phyloP scores from a whole-genome alignment of 2,888 invertebrate species.

The Cheiracanthium punctorium region DNA sequence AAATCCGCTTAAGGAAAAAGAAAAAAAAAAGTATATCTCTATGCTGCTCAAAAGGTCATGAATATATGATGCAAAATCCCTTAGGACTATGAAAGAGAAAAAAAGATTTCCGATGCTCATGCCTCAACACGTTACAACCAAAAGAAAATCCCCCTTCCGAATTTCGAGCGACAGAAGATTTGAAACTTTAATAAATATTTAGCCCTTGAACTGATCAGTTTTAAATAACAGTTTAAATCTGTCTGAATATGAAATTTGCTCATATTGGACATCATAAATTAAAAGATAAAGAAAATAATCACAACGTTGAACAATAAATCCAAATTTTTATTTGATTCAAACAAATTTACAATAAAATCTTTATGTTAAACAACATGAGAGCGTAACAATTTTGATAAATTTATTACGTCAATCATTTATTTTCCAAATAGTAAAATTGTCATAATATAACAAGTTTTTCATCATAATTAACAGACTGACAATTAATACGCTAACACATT shows the following conservation, averaged over 20 bases:
- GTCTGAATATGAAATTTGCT: too few relatives aligned
- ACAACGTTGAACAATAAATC: not conserved
- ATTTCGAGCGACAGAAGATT: too few relatives aligned
- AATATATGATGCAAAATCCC: not conserved
- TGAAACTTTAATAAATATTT: too few relatives aligned
- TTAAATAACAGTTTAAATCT: too few relatives aligned
- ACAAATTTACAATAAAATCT: constrained; percentile 55
- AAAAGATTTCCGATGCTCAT: too few relatives aligned
- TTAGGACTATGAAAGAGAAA: too few relatives aligned
- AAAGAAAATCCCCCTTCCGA: too few relatives aligned
- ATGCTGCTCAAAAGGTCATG: not conserved
- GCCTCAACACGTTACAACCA: too few relatives aligned
- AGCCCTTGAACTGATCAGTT: too few relatives aligned
- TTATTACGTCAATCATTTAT: constrained; percentile 3
- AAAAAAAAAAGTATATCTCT: too few relatives aligned
- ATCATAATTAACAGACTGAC: constrained; percentile 29
- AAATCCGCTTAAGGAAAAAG: too few relatives aligned
- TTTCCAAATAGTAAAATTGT: constrained; percentile 36
- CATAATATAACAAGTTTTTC: constrained; percentile 2
- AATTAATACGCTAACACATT: constrained; percentile 27
- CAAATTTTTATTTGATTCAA: constrained; percentile 30
- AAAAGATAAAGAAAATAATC: not conserved
- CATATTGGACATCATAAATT: constrained; percentile 24
- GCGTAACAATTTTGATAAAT: constrained; percentile 48
- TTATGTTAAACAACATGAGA: constrained; percentile 34